A percentile compares a stretch with the other conserved stretches of the same genome.
These are phyloP conservation scores for Apodemus speciosus DNA, from an alignment of 2,113 vertebrate species.

Conservation along the genomic window DNA sequence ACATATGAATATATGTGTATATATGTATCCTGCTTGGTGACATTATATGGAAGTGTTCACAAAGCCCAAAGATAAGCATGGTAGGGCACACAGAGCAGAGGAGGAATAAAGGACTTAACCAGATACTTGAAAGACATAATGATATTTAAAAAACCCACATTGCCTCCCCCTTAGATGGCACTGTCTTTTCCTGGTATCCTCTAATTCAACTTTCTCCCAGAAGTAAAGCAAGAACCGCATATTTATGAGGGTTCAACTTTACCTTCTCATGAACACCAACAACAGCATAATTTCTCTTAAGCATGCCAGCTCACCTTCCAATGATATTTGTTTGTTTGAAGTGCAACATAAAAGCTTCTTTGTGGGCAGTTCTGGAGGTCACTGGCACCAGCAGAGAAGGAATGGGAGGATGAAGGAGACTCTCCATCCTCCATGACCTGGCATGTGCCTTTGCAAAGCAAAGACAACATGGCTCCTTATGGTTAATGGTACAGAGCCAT, in stretches of 20 bases:
- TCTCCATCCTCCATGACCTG: neutral
- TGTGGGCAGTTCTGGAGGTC: constrained; percentile 46
- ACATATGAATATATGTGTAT: neutral
- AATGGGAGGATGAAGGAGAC: neutral
- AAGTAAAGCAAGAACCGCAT: constrained; percentile 9
- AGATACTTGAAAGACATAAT: constrained; percentile 14
- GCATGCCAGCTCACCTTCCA: constrained; percentile 41
- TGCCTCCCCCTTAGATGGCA: neutral
- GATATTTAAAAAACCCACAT: neutral
- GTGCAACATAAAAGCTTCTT: constrained; percentile 50
- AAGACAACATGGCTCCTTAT: neutral
- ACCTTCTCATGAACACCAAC: neutral
- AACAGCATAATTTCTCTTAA: constrained; percentile 9
- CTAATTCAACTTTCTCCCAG: constrained; percentile 32
- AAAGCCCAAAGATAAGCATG: neutral
- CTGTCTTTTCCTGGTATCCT: constrained; percentile 44
- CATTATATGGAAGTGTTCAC: neutral
- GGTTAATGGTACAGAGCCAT: neutral
- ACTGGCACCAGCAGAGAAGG: neutral
- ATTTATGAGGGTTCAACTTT: constrained; percentile 13
- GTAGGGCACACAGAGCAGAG: neutral
- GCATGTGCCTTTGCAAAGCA: constrained; percentile 10
- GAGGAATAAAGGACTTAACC: neutral
- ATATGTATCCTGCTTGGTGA: neutral
- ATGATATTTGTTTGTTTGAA: constrained; percentile 57